Percentiles rank a stretch among this genome's conserved stretches.
Evolutionary conservation across 2,113 vertebrate species (phyloP).

Genomic region (Oenanthe melanoleuca): DNA sequence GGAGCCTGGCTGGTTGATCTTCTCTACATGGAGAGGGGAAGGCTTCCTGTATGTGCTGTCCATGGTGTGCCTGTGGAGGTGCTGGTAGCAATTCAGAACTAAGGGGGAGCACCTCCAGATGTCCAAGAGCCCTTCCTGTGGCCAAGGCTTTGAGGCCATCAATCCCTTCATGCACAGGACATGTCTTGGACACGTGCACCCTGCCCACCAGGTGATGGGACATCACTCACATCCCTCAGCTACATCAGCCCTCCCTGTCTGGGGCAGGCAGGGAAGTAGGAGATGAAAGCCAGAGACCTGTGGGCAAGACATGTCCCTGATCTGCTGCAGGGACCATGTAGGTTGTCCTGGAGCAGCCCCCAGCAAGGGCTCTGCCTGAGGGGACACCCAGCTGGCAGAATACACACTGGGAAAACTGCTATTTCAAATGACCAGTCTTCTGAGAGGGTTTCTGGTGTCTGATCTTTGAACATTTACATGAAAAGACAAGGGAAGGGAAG

Average conservation of each 20-base stretch:
- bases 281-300: not conserved
- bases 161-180: rapidly evolving
- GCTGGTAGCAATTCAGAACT: not conserved
- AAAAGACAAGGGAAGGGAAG: not conserved
- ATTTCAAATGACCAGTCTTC: not conserved
- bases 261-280: not conserved
- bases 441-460: not conserved
- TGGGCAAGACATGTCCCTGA: not conserved
- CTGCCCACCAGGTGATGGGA: not conserved
- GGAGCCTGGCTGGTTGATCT: not conserved
- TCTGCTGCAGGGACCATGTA: not conserved
- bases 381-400: not conserved
- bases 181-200: rapidly evolving
- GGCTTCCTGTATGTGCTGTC: not conserved
- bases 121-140: not conserved
- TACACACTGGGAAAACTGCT: not conserved
- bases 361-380: not conserved
- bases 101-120: not conserved
- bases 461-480: not conserved
- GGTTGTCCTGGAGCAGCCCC: not conserved
- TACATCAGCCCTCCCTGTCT: not conserved
- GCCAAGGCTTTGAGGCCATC: not conserved
- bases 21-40: not conserved
- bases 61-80: not conserved
- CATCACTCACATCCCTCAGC: not conserved